These are phyloP conservation scores for Drosophila cognata DNA, from an alignment of 2,888 invertebrate species.

Conservation along the genomic window DNA sequence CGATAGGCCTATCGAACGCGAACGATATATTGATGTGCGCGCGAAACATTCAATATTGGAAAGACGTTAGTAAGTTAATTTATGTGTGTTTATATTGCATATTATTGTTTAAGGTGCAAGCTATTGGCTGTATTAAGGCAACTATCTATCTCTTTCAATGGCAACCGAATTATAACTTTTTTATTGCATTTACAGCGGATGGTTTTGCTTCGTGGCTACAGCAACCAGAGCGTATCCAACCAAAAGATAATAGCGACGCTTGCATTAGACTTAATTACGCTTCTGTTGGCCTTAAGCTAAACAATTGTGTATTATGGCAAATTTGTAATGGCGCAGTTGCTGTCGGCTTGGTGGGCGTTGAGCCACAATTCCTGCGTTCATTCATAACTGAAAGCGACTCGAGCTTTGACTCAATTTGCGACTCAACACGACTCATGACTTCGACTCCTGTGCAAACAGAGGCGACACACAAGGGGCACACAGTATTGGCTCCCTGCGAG, in stretches of 20 bases:
- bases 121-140: background rate
- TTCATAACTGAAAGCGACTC: conserved; percentile 28
- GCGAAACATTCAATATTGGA: background rate
- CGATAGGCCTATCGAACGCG: background rate
- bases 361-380: conserved; percentile 27
- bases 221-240: conserved; percentile 19
- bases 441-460: conserved; percentile 32
- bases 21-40: background rate
- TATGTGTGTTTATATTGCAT: background rate
- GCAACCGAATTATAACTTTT: conserved; percentile 8
- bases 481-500: background rate
- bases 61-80: background rate
- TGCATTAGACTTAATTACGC: conserved; percentile 39
- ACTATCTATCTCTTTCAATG: background rate
- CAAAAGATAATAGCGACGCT: conserved; percentile 29
- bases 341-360: conserved; percentile 12
- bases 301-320: conserved; percentile 27
- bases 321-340: conserved; percentile 37
- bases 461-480: conserved; percentile 3
- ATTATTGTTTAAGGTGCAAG: background rate
- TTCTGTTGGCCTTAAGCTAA: conserved; percentile 30
- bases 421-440: conserved; percentile 1
- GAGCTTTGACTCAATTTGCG: conserved; percentile 33
- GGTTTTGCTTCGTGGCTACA: background rate
- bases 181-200: conserved; percentile 7